Conservation (phyloP, 2,797 vertebrate genomes). For the Darevskia mixta region DNA sequence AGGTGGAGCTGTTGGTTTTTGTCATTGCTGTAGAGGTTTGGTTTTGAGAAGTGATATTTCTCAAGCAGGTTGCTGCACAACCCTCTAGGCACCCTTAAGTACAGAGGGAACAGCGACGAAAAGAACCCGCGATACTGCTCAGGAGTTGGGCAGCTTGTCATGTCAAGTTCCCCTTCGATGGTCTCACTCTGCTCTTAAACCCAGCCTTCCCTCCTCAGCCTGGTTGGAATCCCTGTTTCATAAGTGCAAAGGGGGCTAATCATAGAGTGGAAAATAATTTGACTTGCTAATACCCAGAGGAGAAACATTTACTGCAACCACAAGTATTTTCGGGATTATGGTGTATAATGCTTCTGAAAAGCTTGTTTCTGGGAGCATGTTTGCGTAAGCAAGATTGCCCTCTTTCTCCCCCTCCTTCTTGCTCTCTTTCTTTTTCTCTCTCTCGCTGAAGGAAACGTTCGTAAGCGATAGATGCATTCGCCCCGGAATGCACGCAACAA, state of each 20-base stretch:
- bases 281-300: slow-evolving; percentile 74
- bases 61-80: neutral
- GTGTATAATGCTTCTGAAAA: slow-evolving; percentile 53
- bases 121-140: too few species aligned
- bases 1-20: too few species aligned
- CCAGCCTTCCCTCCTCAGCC: slow-evolving; percentile 59
- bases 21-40: too few species aligned
- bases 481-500: neutral
- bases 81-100: neutral
- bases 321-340: slow-evolving; percentile 72
- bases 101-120: neutral
- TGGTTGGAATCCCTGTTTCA: slow-evolving; percentile 70
- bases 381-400: slow-evolving; percentile 61
- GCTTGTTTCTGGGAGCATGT: slow-evolving; percentile 62
- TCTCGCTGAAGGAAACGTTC: slow-evolving; percentile 52
- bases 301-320: slow-evolving; percentile 72
- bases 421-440: too few species aligned
- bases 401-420: neutral
- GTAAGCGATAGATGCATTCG: slow-evolving; percentile 39
- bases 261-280: slow-evolving; percentile 74
- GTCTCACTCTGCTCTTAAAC: slow-evolving; percentile 42
- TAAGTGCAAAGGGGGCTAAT: slow-evolving; percentile 75
- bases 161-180: slow-evolving; percentile 34
- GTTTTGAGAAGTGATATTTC: neutral
- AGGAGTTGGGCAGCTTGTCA: neutral